phyloP scores from a whole-genome alignment of 2,797 vertebrate species.

The Spheniscus humboldti region DNA sequence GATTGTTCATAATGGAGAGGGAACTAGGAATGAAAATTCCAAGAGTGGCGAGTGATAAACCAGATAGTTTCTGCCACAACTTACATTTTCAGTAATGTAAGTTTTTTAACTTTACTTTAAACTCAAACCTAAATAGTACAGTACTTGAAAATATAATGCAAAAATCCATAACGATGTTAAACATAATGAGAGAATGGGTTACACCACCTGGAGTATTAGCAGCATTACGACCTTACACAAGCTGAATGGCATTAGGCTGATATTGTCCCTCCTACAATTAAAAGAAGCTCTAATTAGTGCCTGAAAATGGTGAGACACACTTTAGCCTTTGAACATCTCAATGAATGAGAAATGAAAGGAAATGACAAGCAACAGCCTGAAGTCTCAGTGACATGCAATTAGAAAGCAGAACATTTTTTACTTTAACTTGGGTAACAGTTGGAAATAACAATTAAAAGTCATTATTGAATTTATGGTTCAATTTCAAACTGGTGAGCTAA shows the following conservation, averaged over 20 bases:
- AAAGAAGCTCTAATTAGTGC: slow-evolving; percentile 35
- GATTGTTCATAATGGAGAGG: neutral
- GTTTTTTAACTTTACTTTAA: neutral
- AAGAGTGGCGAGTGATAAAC: neutral
- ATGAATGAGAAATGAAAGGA: neutral
- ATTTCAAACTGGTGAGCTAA: neutral
- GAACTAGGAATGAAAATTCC: neutral
- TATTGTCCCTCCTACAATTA: slow-evolving; percentile 45
- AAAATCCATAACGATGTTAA: slow-evolving; percentile 33
- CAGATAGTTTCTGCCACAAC: neutral
- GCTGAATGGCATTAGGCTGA: slow-evolving; percentile 17
- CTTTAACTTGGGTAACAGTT: neutral
- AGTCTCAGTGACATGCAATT: neutral
- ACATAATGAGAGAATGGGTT: slow-evolving; percentile 19
- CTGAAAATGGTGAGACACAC: slow-evolving; percentile 13
- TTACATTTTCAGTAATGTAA: neutral
- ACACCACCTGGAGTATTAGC: neutral
- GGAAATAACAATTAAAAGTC: neutral
- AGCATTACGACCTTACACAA: slow-evolving; percentile 31
- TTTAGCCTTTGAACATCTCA: slow-evolving; percentile 15
- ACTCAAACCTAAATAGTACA: slow-evolving; percentile 12
- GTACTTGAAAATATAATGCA: slow-evolving; percentile 42
- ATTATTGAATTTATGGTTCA: neutral
- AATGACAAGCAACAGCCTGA: neutral
- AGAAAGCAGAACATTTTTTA: neutral